Evolutionary conservation across 1,140 invertebrate species (phyloP), one percentile per base, ranked within the genome.

Genomic region (Oscheius sp.): DNA sequence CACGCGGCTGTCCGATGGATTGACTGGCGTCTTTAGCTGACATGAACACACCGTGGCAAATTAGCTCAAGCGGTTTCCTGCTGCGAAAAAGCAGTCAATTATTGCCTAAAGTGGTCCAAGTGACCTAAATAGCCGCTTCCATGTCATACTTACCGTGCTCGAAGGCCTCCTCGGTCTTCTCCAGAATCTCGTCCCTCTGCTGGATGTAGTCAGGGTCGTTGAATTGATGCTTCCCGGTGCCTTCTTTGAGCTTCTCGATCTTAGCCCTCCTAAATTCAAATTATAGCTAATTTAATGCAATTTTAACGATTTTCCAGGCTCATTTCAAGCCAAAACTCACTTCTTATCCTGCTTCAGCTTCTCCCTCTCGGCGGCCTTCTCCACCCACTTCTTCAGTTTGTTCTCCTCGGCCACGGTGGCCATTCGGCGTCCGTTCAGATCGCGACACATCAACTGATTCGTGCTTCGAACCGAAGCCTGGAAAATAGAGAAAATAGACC

Each of bases 371-470:
- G 49, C 32, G 7, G 73, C 64, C 31, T 68, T 78, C 32, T 69
- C 59, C 10, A 78, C 20, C 73, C 77, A 78, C 34, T 67, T 45
- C 23, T 63, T 59, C 49, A 78, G 52, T 28, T 68, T 88, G 86
- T 97, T 93, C 84, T 98, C 95, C 88, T 97, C 94, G 83, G 97
- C 97, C 0, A 98, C 95, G 85, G 97, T 94, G 34, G 94, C 87
- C 77, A 98, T 86, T 46, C 95, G 87, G 34, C 95, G 88, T 0
- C 95, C 95, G 86, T 93, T 96, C 2, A 97, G 86, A 86, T 97
- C 95, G 71, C 95, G 86, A 82, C 95, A 97, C n/a, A 95, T 94
- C 87, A 97, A 94, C 49, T 93, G 87, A 81, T 97, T 97, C 3
- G 94, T 97, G 13, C 95, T 97, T 87, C 97, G 94, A 97, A 1